phyloP scores from a whole-genome alignment of 1,140 invertebrate species.

The Neoseiulus cucumeris region DNA sequence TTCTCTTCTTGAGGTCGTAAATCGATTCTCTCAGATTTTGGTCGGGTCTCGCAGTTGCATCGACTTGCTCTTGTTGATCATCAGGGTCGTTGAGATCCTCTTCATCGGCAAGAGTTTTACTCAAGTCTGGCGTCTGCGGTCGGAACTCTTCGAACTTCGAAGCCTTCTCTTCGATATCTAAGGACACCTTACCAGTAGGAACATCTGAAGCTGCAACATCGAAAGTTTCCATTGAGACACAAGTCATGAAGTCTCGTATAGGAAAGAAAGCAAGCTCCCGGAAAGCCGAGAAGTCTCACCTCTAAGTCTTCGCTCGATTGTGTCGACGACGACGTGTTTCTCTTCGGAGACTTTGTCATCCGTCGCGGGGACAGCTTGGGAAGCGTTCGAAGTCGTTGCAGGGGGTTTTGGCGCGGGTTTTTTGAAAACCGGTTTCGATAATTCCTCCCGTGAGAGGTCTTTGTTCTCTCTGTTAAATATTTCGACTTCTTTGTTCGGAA shows the following conservation, averaged over 20 bases:
- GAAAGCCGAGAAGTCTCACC: neutral
- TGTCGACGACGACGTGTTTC: neutral
- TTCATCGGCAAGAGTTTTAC: neutral
- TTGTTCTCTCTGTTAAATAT: too few species aligned
- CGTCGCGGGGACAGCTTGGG: too few species aligned
- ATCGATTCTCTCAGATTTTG: neutral
- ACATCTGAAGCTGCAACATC: neutral
- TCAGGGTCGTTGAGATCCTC: neutral
- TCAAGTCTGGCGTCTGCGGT: constrained; percentile 1
- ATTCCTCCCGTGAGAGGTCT: too few species aligned
- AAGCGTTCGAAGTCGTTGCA: neutral
- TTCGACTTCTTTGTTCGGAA: too few species aligned
- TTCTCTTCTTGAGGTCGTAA: neutral
- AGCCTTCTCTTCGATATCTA: constrained; percentile 1
- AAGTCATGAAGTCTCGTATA: too few species aligned
- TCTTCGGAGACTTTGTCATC: constrained; percentile 9
- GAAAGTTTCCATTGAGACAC: neutral
- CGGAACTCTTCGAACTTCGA: constrained; percentile 2
- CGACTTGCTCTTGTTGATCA: neutral
- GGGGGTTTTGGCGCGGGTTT: constrained; percentile 17
- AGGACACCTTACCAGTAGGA: constrained; percentile 6
- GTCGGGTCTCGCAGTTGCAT: constrained; percentile 17
- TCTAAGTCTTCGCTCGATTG: neutral
- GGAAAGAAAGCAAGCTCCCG: neutral
- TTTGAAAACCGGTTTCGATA: constrained; percentile 12